phyloP scores from a whole-genome alignment of 1,140 invertebrate species.

The Heliconius hermathena region DNA sequence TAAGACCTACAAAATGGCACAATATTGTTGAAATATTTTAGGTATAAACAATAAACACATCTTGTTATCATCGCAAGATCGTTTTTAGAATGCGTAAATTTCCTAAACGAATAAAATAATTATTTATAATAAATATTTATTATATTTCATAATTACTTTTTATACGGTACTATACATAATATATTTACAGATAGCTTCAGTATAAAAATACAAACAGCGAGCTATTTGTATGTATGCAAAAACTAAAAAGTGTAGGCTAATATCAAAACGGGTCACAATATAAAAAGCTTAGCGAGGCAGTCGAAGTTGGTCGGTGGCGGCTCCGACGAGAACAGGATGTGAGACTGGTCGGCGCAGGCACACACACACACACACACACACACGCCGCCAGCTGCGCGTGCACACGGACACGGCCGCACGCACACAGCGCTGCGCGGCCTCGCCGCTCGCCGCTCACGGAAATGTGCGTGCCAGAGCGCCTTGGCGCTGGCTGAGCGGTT shows the following conservation, averaged over 20 bases:
- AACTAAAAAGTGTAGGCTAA: constrained; percentile 35
- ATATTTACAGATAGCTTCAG: neutral
- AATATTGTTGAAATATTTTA: neutral
- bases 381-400: constrained; percentile 24
- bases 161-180: neutral
- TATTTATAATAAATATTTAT: neutral
- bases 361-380: constrained; percentile 10
- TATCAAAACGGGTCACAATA: constrained; percentile 57
- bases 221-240: constrained; percentile 18
- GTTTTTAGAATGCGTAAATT: neutral
- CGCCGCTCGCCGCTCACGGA: constrained; percentile 74
- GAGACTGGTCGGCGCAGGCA: constrained; percentile 73
- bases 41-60: neutral
- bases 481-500: constrained; percentile 47
- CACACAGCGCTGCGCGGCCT: constrained; percentile 55
- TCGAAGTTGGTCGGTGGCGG: constrained; percentile 67
- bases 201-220: neutral
- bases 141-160: too few species aligned
- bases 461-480: constrained; percentile 70
- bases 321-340: constrained; percentile 78
- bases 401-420: constrained; percentile 39
- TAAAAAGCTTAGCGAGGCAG: constrained; percentile 75
- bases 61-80: neutral
- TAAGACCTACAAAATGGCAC: constrained; percentile 15
- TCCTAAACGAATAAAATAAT: neutral